phyloP scores from a whole-genome alignment of 2,888 invertebrate species.

The Anthrax anthrax region DNA sequence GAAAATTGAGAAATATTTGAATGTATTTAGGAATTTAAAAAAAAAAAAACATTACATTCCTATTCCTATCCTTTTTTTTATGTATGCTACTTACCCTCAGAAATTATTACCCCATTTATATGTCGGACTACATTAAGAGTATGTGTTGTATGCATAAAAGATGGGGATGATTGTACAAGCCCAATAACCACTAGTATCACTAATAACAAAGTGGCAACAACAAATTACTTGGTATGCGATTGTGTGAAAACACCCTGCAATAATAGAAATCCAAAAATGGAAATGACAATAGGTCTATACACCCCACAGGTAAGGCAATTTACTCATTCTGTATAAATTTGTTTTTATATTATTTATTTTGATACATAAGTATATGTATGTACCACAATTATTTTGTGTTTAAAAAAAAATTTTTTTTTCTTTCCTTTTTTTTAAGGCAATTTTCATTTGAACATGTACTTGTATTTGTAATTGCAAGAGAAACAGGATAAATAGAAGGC shows the following conservation, averaged over 20 bases:
- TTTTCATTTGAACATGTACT: background rate
- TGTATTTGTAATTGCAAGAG: background rate
- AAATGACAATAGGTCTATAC: background rate
- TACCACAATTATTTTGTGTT: too few species aligned
- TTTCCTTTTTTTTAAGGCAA: too few species aligned
- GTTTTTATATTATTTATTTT: background rate
- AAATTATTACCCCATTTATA: too few species aligned
- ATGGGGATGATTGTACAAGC: background rate
- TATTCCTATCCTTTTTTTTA: too few species aligned
- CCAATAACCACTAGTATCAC: conserved; percentile 5
- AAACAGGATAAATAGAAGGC: conserved; percentile 1
- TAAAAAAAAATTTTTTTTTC: too few species aligned
- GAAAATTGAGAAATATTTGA: background rate
- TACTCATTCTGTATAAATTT: background rate
- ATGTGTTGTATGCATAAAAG: background rate
- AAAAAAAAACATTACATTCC: too few species aligned
- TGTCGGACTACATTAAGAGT: too few species aligned
- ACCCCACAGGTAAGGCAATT: background rate
- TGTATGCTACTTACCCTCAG: too few species aligned
- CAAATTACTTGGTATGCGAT: conserved; percentile 9
- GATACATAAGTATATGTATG: too few species aligned
- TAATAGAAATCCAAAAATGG: conserved; percentile 5
- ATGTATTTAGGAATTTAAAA: background rate
- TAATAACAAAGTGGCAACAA: conserved; percentile 7
- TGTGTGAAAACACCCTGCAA: conserved; percentile 11